These are phyloP conservation scores for Pontoporia blainvillei DNA, from an alignment of 2,113 vertebrate genomes.

Conservation along the genomic window DNA sequence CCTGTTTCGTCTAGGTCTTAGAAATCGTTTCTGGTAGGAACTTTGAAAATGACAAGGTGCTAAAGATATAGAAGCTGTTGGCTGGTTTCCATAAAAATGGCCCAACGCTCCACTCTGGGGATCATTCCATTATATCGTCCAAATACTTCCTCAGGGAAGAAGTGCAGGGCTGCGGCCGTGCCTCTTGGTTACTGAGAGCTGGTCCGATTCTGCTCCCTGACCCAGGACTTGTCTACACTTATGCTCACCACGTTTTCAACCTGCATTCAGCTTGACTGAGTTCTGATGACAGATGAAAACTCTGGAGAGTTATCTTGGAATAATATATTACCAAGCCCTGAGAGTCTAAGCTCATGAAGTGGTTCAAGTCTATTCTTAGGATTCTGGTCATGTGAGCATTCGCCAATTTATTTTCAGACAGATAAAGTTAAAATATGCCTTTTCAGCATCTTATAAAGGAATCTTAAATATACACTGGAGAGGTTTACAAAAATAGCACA, in stretches of 20 bases:
- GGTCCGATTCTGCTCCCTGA: background rate
- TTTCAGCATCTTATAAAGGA: background rate
- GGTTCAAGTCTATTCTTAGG: background rate
- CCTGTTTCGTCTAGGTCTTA: background rate
- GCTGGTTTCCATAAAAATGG: background rate
- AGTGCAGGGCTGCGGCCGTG: fast-evolving
- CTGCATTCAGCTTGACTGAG: background rate
- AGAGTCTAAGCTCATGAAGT: background rate
- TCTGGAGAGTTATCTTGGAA: background rate
- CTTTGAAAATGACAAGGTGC: too few relatives aligned
- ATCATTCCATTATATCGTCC: fast-evolving
- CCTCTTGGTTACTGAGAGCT: background rate
- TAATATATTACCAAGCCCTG: too few relatives aligned
- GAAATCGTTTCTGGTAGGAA: background rate
- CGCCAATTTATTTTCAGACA: background rate
- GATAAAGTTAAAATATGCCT: too few relatives aligned
- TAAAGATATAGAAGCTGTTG: background rate
- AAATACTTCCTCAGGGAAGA: too few relatives aligned
- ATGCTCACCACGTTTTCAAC: background rate
- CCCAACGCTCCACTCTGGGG: fast-evolving
- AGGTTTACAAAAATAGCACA: background rate
- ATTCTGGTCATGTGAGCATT: too few relatives aligned
- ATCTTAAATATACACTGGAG: background rate
- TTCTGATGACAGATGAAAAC: background rate
- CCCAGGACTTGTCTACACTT: background rate